phyloP scores from a whole-genome alignment of 2,113 vertebrate genomes.

The Aegithalos caudatus region DNA sequence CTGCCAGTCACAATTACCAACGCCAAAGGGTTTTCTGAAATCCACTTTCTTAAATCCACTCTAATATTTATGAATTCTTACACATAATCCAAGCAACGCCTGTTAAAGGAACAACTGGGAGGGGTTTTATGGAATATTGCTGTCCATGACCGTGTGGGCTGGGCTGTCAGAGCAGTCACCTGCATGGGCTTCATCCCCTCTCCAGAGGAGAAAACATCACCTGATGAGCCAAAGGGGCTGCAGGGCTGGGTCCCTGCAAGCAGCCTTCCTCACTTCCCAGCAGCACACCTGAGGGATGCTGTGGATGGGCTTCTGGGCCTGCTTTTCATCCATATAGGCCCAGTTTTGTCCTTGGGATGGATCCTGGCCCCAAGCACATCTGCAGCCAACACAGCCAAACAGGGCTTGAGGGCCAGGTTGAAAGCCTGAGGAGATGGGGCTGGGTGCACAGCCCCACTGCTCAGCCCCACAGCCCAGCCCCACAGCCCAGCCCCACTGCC shows the following conservation, averaged over 20 bases:
- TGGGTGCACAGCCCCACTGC: too few relatives aligned
- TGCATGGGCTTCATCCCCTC: neutral
- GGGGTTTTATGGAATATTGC: neutral
- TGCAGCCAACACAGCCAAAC: neutral
- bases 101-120: neutral
- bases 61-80: neutral
- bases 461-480: neutral
- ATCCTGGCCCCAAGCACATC: neutral
- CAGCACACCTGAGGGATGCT: fast-evolving
- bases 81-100: neutral
- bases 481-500: neutral
- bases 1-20: neutral
- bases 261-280: neutral
- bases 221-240: neutral
- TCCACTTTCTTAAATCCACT: neutral
- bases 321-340: neutral
- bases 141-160: fast-evolving
- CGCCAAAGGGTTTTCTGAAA: neutral
- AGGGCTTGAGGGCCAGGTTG: neutral
- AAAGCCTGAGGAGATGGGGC: neutral
- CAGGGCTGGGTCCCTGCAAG: fast-evolving
- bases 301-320: neutral
- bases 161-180: neutral
- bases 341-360: neutral
- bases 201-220: neutral